Percentiles rank a stretch among this genome's conserved stretches.
phyloP scores from a whole-genome alignment of 2,888 invertebrate genomes.

The Metallyticus violacea region DNA sequence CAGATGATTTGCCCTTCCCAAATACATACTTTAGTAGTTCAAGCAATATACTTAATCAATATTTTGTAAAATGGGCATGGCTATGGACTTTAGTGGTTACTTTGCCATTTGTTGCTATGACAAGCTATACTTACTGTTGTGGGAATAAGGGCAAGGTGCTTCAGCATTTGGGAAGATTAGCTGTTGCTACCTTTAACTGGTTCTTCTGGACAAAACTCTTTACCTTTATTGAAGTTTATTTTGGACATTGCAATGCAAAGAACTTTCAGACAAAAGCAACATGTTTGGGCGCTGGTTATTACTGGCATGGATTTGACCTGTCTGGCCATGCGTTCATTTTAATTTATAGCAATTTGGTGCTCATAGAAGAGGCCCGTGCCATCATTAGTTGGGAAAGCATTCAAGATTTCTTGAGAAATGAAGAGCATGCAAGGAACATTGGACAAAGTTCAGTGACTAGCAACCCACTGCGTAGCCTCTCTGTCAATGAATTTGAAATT shows the following conservation, averaged over 20 bases:
- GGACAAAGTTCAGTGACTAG: slow-evolving; percentile 47
- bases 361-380: slow-evolving; percentile 89
- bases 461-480: slow-evolving; percentile 69
- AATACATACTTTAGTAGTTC: slow-evolving; percentile 88
- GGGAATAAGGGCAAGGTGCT: slow-evolving; percentile 68
- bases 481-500: slow-evolving; percentile 64
- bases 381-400: slow-evolving; percentile 91
- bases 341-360: slow-evolving; percentile 85
- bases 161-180: slow-evolving; percentile 72
- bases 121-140: slow-evolving; percentile 79
- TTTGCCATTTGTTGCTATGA: slow-evolving; percentile 75
- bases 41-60: slow-evolving; percentile 86
- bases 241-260: slow-evolving; percentile 71
- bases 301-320: slow-evolving; percentile 93
- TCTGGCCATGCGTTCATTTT: slow-evolving; percentile 96
- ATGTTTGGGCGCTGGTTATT: slow-evolving; percentile 75
- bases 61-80: slow-evolving; percentile 97
- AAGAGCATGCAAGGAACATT: slow-evolving; percentile 68
- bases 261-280: slow-evolving; percentile 59
- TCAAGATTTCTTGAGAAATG: slow-evolving; percentile 75
- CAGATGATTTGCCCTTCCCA: slow-evolving; percentile 79
- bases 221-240: slow-evolving; percentile 74
- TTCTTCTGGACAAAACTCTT: slow-evolving; percentile 81
- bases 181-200: slow-evolving; percentile 85
- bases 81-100: slow-evolving; percentile 87